Conservation (phyloP, 2,888 invertebrate species). For the Pachliopta kotzebuea region DNA sequence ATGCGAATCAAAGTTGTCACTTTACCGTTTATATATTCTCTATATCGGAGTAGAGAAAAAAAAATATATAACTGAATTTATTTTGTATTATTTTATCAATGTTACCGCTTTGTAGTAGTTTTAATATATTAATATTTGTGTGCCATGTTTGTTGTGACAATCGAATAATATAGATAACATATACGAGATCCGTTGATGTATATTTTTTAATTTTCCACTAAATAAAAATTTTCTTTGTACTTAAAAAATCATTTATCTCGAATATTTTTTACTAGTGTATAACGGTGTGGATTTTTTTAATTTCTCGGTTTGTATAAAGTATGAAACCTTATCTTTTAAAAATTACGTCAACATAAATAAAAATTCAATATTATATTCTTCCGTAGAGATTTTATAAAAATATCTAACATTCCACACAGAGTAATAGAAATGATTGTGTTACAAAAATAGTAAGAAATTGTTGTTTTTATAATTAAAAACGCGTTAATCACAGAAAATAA, state of each 20-base stretch:
- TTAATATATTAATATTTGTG: slow-evolving; percentile 2
- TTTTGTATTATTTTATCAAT: slow-evolving; percentile 6
- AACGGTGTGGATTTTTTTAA: too few species aligned
- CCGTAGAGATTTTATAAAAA: too few species aligned
- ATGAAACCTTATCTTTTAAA: background rate
- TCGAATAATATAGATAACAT: slow-evolving; percentile 5
- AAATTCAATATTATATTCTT: background rate
- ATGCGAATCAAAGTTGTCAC: background rate
- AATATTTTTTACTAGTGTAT: background rate
- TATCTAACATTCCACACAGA: background rate
- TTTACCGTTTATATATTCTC: background rate
- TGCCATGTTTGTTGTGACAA: slow-evolving; percentile 18
- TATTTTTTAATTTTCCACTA: slow-evolving; percentile 6
- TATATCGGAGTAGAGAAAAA: background rate
- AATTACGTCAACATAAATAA: background rate
- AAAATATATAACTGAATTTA: background rate
- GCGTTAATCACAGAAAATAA: background rate
- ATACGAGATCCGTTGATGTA: slow-evolving; percentile 3
- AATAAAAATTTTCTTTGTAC: slow-evolving; percentile 33
- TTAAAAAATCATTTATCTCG: slow-evolving; percentile 26
- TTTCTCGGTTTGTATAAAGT: too few species aligned
- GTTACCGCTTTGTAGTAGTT: slow-evolving; percentile 9
- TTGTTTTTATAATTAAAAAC: too few species aligned
- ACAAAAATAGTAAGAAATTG: too few species aligned
- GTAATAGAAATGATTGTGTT: too few species aligned